A percentile compares a stretch with the other conserved stretches of the same genome.
phyloP scores from a whole-genome alignment of 1,140 invertebrate species.

The Leucophenga varia region DNA sequence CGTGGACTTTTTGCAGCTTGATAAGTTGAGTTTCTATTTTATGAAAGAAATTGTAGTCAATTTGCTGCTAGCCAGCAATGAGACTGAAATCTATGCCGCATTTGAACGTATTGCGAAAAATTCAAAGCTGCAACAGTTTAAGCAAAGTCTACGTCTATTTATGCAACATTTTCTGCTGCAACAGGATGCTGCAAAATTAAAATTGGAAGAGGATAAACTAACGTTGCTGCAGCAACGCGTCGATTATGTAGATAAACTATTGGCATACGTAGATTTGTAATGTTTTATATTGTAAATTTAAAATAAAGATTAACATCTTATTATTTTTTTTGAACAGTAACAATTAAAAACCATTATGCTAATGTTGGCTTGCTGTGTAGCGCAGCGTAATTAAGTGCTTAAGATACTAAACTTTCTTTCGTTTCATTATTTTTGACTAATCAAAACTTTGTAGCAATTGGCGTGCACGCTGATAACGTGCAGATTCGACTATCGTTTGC shows the following conservation, averaged over 20 bases:
- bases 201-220: constrained; percentile 58
- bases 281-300: too few species aligned
- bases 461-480: constrained; percentile 59
- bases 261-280: constrained; percentile 54
- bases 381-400: too few species aligned
- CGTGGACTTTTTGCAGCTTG: constrained; percentile 73
- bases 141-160: constrained; percentile 73
- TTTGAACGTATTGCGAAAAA: constrained; percentile 67
- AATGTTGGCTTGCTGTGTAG: too few species aligned
- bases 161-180: constrained; percentile 73
- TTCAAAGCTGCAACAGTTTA: constrained; percentile 66
- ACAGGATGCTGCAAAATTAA: constrained; percentile 59
- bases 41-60: constrained; percentile 67
- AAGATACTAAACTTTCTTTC: too few species aligned
- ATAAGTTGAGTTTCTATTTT: constrained; percentile 67
- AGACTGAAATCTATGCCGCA: constrained; percentile 31
- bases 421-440: too few species aligned
- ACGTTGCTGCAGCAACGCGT: constrained; percentile 57
- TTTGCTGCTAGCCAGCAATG: constrained; percentile 61
- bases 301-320: constrained; percentile 2
- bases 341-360: too few species aligned
- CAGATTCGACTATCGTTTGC: constrained; percentile 49
- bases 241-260: constrained; percentile 60
- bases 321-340: too few species aligned
- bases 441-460: constrained; percentile 58